Evolutionary conservation across 2,888 invertebrate genomes (phyloP), one percentile per base, ranked within the genome.

Genomic region (Halictus quadricinctus): DNA sequence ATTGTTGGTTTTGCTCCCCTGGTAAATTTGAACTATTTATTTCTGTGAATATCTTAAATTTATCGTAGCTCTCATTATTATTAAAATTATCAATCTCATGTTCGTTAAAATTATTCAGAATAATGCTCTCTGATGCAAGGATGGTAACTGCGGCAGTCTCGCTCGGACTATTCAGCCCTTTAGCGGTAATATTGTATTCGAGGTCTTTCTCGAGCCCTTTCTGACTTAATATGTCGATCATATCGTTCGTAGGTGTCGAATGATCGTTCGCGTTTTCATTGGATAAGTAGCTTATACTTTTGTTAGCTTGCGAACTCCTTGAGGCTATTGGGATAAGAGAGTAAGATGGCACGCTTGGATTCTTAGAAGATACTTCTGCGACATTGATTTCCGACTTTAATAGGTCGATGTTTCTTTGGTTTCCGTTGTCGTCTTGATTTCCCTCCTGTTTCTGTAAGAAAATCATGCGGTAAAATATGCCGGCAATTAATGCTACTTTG

Each of bases 321-420:
- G 91, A 80, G 70, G 88, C 90, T 79, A 93, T 82, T 25, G 93
- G 90, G 72, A 93, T 89, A 50, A 94, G 88, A 5, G 92, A 88
- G 72, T 91, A 93, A 1, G 92, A 90, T 70, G 91, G 89, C 74
- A 91, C 87, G 21, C 81, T 80, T 60, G 77, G 79, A 46, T 79
- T 78, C 50, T 85, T 88, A 60, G 58, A 46, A 41, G 78, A 72
- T 80, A 78, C 66, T 48, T 88, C 76, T 25, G 80, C 81, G 46
- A 60, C 80, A 50, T 69, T 83, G 7, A 76, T 46, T 21, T 87
- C 80, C 1, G 87, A 69, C 79, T 88, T 84, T 69, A 88, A 75
- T 74, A 87, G 80, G 75, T 83, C 79, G 18, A 6, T 74, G 8
- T 76, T 84, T 83, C 84, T 85, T 82, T 91, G 90, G 79, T 86